Evolutionary conservation across 2,888 invertebrate species (phyloP), one percentile per base, ranked within the genome.

Genomic region (Epinotia brunnichana): DNA sequence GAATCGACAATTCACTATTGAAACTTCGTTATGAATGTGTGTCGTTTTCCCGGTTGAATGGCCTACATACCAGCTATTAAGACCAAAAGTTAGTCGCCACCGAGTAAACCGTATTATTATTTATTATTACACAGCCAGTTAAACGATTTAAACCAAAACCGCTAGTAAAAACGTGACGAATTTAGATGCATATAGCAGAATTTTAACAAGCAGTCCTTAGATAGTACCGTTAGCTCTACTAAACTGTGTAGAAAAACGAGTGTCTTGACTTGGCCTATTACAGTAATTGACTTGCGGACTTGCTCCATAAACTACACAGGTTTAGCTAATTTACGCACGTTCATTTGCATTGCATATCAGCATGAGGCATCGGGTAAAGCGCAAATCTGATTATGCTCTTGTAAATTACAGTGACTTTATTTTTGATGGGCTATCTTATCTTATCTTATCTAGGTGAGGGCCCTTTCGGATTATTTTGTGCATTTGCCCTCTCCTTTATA

Each of bases 291-390:
- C 39, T 51, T 69, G 21, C 66, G 24, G 17, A 53, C 66, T 54
- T 24, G 66, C 41, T 59, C 24, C 54, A 48, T 57, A 63, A 62
- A 48, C 44, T 66, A 35, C 13, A 21, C 56, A 57, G n/a, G n/a
- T n/a, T n/a, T n/a, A n/a, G n/a, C 54, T 62, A 44, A 56, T 69
- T 61, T 62, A 41, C 54, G 41, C 54, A 44, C 61, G 41, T 24
- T 61, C 13, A 53, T 69, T 60, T 69, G 61, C 61, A 60, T 61
- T 41, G 48, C 61, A 62, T 41, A 63, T 56, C 54, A 66, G 54
- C 24, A 56, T 24, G 39, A 41, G 15, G 54, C 66, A 54, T 66
- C 56, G 66, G 19, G 64, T 39, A 54, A 54, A 66, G 54, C 54
- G 41, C 54, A n/a, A 66, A 54, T 56, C 21, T 41, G 41, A 56